phyloP scores from a whole-genome alignment of 2,888 invertebrate species.

The Sympetrum striolatum region DNA sequence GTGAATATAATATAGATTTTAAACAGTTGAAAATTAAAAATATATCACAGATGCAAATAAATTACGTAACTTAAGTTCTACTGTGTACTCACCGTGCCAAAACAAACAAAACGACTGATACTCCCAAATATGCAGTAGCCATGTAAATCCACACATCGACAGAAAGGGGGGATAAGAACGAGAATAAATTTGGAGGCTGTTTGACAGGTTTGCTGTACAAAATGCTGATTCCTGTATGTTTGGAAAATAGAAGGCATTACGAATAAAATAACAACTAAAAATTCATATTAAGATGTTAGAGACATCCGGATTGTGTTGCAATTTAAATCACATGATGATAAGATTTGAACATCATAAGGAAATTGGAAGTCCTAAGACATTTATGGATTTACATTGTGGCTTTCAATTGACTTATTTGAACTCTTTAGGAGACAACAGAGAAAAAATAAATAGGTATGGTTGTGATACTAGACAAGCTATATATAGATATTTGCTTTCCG shows the following conservation, averaged over 20 bases:
- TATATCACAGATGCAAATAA: too few relatives aligned
- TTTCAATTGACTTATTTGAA: too few relatives aligned
- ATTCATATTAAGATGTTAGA: not conserved
- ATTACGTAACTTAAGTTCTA: not conserved
- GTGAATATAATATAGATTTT: too few relatives aligned
- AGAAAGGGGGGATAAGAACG: conserved; percentile 87
- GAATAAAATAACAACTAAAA: not conserved
- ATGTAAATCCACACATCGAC: conserved; percentile 90
- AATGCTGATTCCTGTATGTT: conserved; percentile 76
- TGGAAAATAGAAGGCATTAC: too few relatives aligned
- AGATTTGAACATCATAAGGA: too few relatives aligned
- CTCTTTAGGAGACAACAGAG: not conserved
- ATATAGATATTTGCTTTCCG: not conserved
- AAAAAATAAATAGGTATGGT: not conserved
- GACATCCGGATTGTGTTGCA: too few relatives aligned
- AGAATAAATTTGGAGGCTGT: conserved; percentile 82
- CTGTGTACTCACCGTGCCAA: conserved; percentile 70
- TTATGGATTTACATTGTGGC: too few relatives aligned
- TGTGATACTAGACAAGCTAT: not conserved
- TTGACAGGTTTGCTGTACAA: conserved; percentile 81
- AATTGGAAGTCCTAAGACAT: too few relatives aligned
- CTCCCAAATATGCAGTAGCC: conserved; percentile 82
- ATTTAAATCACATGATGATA: too few relatives aligned
- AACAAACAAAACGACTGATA: conserved; percentile 81
- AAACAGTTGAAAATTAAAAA: too few relatives aligned